Evolutionary conservation across 2,113 vertebrate genomes (phyloP), one percentile per base, ranked within the genome.

Genomic region (Podocnemis expansa): DNA sequence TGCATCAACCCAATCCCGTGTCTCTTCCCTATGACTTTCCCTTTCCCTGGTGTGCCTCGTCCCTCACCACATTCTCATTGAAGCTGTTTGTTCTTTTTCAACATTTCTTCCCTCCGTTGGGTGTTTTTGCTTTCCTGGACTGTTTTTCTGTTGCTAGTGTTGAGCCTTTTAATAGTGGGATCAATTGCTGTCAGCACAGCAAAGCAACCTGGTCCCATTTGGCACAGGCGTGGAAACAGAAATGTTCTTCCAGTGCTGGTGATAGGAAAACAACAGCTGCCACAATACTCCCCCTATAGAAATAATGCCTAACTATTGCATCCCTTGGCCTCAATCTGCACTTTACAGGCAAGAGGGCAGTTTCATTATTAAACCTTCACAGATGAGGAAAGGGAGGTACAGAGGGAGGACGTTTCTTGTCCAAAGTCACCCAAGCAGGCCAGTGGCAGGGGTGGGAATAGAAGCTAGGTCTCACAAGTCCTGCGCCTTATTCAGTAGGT

Each of bases 111-210:
- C 21, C 41, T 89, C 47, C 45, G 58, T 75, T 24, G 41, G 22
- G 54, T 4, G 7, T 85, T 96, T 38, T 78, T 89, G 41, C 84
- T 86, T 94, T 87, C 80, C 88, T 85, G 91, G 56, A 93, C 70
- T 54, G 80, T 87, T 91, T 94, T 54, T 45, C 41, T 80, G 41
- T 76, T 54, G 70, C 55, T 41, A 22, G 58, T 43, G 87, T 82
- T 58, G 90, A 67, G n/a, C 51, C 75, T 21, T 84, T 83, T 13
- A 75, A 80, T 2, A 95, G 70, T 45, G 67, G 82, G 88, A 24
- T 78, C 91, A 91, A 82, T 11, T 60, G 87, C 93, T 94, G 88
- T 91, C 96, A 94, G 87, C 91, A 86, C 45, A 90, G 58, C 63
- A 93, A 93, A 78, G 93, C 1, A 80, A 87, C 56, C 51, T 1